Conservation (phyloP, 2,888 invertebrate genomes). For the Acronicta alni region DNA sequence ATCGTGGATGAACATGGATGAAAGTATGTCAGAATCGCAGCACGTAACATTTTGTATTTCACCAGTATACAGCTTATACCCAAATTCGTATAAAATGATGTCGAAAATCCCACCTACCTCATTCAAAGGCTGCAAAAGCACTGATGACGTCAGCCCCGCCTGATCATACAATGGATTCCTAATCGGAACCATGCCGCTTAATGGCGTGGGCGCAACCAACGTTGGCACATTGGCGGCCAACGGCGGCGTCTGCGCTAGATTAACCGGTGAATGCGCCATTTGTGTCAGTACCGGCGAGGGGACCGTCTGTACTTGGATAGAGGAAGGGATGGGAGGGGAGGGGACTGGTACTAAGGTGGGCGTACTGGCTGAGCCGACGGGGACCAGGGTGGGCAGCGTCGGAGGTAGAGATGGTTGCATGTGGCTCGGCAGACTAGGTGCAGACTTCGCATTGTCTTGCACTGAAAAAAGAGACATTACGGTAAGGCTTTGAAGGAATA, state of each 20-base stretch:
- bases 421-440: slow-evolving; percentile 66
- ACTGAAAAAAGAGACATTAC: slow-evolving; percentile 64
- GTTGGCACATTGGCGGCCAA: slow-evolving; percentile 61
- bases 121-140: slow-evolving; percentile 82
- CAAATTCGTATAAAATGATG: not conserved
- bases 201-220: slow-evolving; percentile 70
- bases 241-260: slow-evolving; percentile 67
- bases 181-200: slow-evolving; percentile 83
- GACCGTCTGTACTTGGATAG: slow-evolving; percentile 48
- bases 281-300: slow-evolving; percentile 49
- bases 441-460: slow-evolving; percentile 71
- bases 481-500: not conserved
- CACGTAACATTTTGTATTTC: too few relatives aligned
- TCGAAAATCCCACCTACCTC: slow-evolving; percentile 68
- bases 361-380: slow-evolving; percentile 68
- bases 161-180: slow-evolving; percentile 82
- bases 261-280: slow-evolving; percentile 67
- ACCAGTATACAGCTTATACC: too few relatives aligned
- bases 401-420: slow-evolving; percentile 72
- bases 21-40: too few relatives aligned
- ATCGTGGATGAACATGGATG: too few relatives aligned
- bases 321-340: slow-evolving; percentile 30
- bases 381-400: slow-evolving; percentile 73
- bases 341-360: slow-evolving; percentile 60
- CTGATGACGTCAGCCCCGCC: slow-evolving; percentile 79